A percentile compares a stretch with the other conserved stretches of the same genome.
Evolutionary conservation across 92 coral and sea anemone species (phyloP).

Genomic region (Metridium senile): DNA sequence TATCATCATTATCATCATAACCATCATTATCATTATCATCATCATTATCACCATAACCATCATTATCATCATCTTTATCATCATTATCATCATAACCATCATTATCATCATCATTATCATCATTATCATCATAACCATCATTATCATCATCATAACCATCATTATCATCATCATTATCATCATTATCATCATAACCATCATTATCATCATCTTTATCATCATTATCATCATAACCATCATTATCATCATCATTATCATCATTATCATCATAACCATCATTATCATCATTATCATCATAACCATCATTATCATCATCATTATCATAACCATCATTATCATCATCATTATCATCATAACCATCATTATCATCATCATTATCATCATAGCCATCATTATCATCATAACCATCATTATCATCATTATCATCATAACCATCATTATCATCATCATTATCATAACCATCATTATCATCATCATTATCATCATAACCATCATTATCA

Average conservation of each 20-base stretch:
- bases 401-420: not conserved
- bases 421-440: not conserved
- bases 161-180: not conserved
- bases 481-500: slow-evolving; percentile 3
- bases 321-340: too few relatives aligned
- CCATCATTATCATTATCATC: not conserved
- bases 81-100: not conserved
- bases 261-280: not conserved
- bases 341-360: not conserved
- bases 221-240: too few relatives aligned
- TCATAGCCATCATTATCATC: slow-evolving; percentile 1
- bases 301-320: slow-evolving; percentile 1
- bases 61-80: slow-evolving; percentile 9
- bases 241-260: not conserved
- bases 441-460: not conserved
- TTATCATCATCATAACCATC: too few relatives aligned
- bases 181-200: slow-evolving; percentile 4
- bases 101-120: too few relatives aligned
- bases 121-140: not conserved
- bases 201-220: not conserved
- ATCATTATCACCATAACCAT: slow-evolving; percentile 3
- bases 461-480: not conserved
- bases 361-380: not conserved
- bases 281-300: slow-evolving; percentile 6
- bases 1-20: not conserved